Base-by-base conservation (phyloP, 2,113 vertebrate genomes). In the Raja brachyura region DNA sequence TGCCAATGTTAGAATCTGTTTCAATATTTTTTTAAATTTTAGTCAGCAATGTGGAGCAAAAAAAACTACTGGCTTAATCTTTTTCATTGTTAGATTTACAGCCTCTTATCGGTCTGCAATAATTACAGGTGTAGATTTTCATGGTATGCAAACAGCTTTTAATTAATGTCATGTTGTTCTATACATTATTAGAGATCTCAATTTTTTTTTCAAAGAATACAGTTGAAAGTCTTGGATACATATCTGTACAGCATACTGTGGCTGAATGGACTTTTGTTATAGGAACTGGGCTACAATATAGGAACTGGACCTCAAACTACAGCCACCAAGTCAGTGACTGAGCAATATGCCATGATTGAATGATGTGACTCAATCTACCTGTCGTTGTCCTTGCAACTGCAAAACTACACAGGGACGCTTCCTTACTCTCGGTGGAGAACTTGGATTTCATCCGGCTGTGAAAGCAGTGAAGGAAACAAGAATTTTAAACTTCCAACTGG, bases 401-500 rank as follows among this genome's bases (percentile, higher is more conserved):
- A 20, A 92, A 92, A 48, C 33, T 6, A 73, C 88, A 25, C 66
- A 54, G 39, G 31, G 88, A 39, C 66, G 22, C 66, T 16, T 68
- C 4, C 61, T 92, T 66, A 73, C 68, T 70, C 54, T 20, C 31
- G 66, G 70, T 68, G 66, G 61, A 70, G 33, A 70, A 48, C n/a
- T 73, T 33, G 90, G 90, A 28, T 22, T 13, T 48, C 70, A 20
- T 33, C 16, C 0, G 20, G 68, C 68, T 73, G 22, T 25, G 25
- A 94, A 31, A 94, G 86, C 94, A 93, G 94, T 94, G 95, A 93
- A 94, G 94, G 94, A 95, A 94, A 93, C 93, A 93, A 0, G 95
- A 93, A 93, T 93, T 95, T 96, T 93, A 75, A 93, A 9, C 94
- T 95, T 95, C 93, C 93, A 95, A 94, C 94, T 95, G 95, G 94